Evolutionary conservation across 2,113 vertebrate species (phyloP).

Genomic region (Morone saxatilis): DNA sequence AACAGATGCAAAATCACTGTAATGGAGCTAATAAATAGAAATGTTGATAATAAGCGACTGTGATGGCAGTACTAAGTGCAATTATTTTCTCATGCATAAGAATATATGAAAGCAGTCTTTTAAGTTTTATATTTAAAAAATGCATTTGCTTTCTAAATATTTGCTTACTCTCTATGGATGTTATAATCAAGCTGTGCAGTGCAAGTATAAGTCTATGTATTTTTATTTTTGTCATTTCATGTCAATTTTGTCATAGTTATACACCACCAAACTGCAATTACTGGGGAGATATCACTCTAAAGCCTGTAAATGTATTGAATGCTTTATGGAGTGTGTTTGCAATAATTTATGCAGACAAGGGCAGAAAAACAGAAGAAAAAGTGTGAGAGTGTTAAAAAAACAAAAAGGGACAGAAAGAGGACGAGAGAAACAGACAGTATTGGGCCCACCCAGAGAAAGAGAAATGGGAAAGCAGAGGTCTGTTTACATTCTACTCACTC

Average conservation of each 20-base stretch:
- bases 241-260: not conserved
- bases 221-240: not conserved
- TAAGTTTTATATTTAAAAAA: not conserved
- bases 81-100: not conserved
- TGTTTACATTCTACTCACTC: slow-evolving; percentile 77
- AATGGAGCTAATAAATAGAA: not conserved
- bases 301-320: not conserved
- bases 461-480: not conserved
- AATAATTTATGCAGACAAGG: not conserved
- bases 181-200: not conserved
- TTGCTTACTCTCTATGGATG: not conserved
- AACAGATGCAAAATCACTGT: not conserved
- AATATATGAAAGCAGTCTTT: not conserved
- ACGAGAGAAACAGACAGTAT: slow-evolving; percentile 21
- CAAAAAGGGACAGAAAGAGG: not conserved
- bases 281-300: not conserved
- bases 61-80: not conserved
- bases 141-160: not conserved
- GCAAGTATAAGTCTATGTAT: not conserved
- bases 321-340: not conserved
- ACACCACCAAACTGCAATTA: not conserved
- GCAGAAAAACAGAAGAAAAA: not conserved
- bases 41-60: not conserved
- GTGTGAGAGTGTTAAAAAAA: not conserved
- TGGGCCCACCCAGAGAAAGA: slow-evolving; percentile 49